phyloP scores from a whole-genome alignment of 2,888 invertebrate species.

The Hirtodrosophila duncani region DNA sequence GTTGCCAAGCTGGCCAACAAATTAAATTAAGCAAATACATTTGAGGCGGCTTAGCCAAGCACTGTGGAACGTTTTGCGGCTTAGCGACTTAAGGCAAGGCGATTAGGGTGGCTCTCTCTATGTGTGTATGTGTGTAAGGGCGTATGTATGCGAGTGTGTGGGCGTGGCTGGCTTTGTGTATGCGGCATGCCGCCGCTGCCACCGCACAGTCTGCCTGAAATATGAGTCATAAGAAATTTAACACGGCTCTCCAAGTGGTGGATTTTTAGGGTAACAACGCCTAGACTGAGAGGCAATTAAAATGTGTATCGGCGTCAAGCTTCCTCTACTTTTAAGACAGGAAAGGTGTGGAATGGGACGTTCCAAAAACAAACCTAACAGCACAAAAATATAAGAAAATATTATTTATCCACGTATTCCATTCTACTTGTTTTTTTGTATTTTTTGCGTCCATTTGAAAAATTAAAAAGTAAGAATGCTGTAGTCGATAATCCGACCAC shows the following conservation, averaged over 20 bases:
- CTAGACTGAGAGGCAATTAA: conserved; percentile 31
- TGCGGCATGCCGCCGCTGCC: background rate
- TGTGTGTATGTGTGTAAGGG: background rate
- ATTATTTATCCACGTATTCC: no score
- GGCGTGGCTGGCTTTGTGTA: conserved; percentile 31
- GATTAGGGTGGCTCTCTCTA: conserved; percentile 14
- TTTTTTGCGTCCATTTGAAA: conserved; percentile 39
- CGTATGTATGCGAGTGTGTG: background rate
- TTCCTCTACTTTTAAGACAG: no score
- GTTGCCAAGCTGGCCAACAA: conserved; percentile 53
- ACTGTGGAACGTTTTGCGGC: conserved; percentile 56
- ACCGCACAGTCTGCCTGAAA: conserved; percentile 2
- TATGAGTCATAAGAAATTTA: conserved; percentile 40
- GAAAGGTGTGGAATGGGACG: no score
- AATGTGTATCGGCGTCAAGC: conserved; percentile 20
- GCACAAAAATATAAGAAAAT: no score
- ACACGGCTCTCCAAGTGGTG: conserved; percentile 33
- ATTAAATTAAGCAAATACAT: conserved; percentile 73
- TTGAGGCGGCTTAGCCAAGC: conserved; percentile 58
- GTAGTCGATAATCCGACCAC: no score
- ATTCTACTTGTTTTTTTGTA: background rate
- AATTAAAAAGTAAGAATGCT: conserved; percentile 45
- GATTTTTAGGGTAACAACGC: conserved; percentile 32
- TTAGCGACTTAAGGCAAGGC: conserved; percentile 57
- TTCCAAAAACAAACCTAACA: conserved; percentile 1